Evolutionary conservation across 2,888 invertebrate genomes (phyloP).

Genomic region (Zaprionus bogoriensis): DNA sequence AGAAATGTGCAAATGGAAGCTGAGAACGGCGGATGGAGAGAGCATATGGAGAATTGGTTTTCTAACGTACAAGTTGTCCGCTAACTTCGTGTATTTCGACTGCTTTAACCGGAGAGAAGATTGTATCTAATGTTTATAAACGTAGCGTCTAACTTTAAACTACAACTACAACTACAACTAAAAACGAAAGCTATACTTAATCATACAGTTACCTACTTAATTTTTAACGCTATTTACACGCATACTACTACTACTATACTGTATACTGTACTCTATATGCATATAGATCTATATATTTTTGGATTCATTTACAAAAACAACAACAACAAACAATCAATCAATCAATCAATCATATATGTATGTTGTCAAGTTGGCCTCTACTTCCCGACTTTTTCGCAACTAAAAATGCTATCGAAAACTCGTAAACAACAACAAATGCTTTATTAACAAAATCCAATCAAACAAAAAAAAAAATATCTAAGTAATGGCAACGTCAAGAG

Average conservation of each 20-base stretch:
- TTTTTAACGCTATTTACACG: slow-evolving; percentile 12
- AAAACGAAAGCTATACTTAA: slow-evolving; percentile 7
- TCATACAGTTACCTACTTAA: not conserved
- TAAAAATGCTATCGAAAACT: too few relatives aligned
- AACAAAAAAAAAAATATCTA: slow-evolving; percentile 20
- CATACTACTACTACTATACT: slow-evolving; percentile 29
- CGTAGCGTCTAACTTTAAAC: slow-evolving; percentile 21
- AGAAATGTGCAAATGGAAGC: too few relatives aligned
- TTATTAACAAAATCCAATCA: slow-evolving; percentile 46
- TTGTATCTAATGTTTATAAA: slow-evolving; percentile 57
- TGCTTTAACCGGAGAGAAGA: slow-evolving; percentile 29
- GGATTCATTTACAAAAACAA: slow-evolving; percentile 56
- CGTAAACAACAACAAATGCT: slow-evolving; percentile 44
- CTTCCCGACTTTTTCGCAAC: not conserved
- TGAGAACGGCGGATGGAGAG: slow-evolving; percentile 1
- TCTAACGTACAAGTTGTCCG: slow-evolving; percentile 13
- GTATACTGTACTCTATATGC: slow-evolving; percentile 21
- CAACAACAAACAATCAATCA: not conserved
- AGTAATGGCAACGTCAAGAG: slow-evolving; percentile 35
- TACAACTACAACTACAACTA: slow-evolving; percentile 14
- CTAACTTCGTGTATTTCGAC: slow-evolving; percentile 14
- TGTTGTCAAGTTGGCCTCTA: slow-evolving; percentile 1
- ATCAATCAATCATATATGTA: not conserved
- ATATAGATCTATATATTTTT: slow-evolving; percentile 55
- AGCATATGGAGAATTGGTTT: not conserved